Conservation (phyloP, 2,113 vertebrate genomes). For the Pseudopodoces humilis region DNA sequence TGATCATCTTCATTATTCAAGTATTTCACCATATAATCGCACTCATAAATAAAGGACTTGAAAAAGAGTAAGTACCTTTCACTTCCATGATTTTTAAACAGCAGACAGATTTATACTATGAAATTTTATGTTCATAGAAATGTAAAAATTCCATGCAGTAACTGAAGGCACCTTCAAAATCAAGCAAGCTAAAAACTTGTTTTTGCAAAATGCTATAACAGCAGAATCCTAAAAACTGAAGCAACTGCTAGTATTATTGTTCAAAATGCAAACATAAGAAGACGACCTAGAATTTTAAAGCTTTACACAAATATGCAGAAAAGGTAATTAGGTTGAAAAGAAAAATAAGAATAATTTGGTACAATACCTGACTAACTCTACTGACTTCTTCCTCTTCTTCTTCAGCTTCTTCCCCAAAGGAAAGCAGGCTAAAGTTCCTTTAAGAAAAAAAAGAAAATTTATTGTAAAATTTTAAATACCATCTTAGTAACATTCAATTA, state of each 20-base stretch:
- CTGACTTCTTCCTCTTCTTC: slow-evolving; percentile 95
- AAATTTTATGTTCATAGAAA: neutral
- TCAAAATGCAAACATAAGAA: neutral
- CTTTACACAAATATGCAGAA: neutral
- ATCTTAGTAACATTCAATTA: neutral
- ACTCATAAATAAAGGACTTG: neutral
- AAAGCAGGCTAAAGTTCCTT: slow-evolving; percentile 96
- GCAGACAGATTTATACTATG: neutral
- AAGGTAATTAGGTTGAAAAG: neutral
- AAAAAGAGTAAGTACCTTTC: neutral
- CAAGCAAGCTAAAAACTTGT: neutral
- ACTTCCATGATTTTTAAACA: neutral
- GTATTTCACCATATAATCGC: neutral
- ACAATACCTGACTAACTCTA: slow-evolving; percentile 92
- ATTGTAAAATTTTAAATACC: neutral
- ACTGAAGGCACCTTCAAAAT: neutral
- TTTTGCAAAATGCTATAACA: neutral
- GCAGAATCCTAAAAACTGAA: neutral
- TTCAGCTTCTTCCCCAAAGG: slow-evolving; percentile 98
- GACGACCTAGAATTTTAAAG: neutral
- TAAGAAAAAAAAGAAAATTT: neutral
- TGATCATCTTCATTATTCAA: neutral
- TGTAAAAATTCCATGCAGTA: neutral
- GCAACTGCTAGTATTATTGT: neutral
- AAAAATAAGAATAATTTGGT: neutral